These are phyloP conservation scores for Acrocephalus kingi DNA, from an alignment of 2,113 vertebrate species.

Conservation along the genomic window DNA sequence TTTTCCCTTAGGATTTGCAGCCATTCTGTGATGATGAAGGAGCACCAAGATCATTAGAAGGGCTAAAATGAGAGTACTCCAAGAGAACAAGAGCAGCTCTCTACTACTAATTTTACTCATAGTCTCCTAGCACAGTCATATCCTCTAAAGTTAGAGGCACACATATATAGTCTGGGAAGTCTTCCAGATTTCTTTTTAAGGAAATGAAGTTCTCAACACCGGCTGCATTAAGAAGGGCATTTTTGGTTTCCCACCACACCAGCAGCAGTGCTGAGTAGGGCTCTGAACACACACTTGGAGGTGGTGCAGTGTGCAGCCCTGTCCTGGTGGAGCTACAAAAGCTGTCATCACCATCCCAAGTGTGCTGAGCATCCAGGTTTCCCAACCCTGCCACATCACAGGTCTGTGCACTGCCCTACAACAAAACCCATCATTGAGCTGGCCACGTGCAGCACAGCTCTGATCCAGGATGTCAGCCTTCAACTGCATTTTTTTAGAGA, in stretches of 20 bases:
- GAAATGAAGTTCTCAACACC: slow-evolving; percentile 11
- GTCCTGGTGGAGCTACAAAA: background rate
- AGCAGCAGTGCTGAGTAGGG: background rate
- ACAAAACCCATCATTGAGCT: background rate
- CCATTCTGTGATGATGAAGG: rapidly evolving
- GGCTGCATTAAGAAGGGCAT: background rate
- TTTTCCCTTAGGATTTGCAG: background rate
- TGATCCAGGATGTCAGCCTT: background rate
- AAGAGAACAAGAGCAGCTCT: background rate
- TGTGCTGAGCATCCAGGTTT: background rate
- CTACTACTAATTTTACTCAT: background rate
- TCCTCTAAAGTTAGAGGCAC: background rate
- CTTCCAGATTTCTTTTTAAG: slow-evolving; percentile 23
- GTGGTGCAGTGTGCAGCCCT: background rate
- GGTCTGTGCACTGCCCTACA: background rate
- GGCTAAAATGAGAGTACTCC: background rate
- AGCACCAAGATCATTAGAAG: background rate
- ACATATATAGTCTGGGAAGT: background rate
- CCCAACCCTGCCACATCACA: background rate
- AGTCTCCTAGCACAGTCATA: background rate
- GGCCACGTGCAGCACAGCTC: background rate
- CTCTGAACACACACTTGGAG: background rate
- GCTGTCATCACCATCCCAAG: background rate
- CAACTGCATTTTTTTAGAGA: background rate
- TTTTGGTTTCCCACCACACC: slow-evolving; percentile 8